Conservation (phyloP, 2,113 vertebrate species). For the Panthera leo region DNA sequence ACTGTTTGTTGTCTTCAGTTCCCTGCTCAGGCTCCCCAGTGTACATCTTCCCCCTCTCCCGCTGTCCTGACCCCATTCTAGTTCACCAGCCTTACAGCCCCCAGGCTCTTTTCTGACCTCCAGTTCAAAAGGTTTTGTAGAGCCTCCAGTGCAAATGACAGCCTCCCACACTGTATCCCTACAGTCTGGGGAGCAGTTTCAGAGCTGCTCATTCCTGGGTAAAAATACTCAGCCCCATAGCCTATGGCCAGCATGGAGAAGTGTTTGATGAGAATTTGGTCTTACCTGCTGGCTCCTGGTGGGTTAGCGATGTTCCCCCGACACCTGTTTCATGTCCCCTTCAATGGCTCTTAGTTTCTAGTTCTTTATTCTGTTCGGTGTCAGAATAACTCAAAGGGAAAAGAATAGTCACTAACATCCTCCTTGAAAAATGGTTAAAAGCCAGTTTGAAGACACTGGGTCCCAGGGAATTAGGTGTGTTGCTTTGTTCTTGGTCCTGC, state of each 20-base stretch:
- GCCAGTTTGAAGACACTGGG: constrained; percentile 17
- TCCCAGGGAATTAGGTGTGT: neutral
- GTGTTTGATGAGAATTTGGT: neutral
- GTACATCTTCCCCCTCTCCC: neutral
- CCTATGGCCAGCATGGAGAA: neutral
- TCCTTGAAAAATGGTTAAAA: constrained; percentile 47
- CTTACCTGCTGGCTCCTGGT: neutral
- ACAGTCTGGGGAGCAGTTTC: neutral
- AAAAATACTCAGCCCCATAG: neutral
- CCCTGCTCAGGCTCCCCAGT: neutral
- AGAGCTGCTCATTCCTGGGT: constrained; percentile 8
- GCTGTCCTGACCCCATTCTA: neutral
- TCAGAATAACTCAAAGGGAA: constrained; percentile 45
- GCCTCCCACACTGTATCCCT: neutral
- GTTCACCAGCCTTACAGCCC: neutral
- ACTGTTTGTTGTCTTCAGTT: neutral
- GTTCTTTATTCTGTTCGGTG: constrained; percentile 33
- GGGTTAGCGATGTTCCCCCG: neutral
- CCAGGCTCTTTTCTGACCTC: neutral
- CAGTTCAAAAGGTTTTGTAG: neutral
- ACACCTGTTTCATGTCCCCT: neutral
- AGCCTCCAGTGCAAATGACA: neutral
- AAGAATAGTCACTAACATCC: constrained; percentile 6
- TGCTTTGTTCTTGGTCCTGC: constrained; percentile 9
- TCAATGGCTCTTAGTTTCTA: constrained; percentile 17